A percentile compares a stretch with the other conserved stretches of the same genome.
phyloP scores from a whole-genome alignment of 2,888 invertebrate species.

The Ypsolopha sequella region DNA sequence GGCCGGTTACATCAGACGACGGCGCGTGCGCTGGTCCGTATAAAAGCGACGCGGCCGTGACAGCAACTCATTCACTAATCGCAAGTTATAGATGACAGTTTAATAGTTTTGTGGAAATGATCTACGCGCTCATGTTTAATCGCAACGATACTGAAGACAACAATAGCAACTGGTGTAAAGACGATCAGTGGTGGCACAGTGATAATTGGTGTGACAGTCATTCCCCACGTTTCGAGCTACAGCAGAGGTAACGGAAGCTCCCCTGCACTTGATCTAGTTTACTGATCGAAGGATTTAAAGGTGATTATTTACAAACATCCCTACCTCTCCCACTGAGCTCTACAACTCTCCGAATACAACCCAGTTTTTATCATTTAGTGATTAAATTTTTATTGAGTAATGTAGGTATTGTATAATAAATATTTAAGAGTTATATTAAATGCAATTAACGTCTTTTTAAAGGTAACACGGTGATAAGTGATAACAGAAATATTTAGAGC shows the following conservation, averaged over 20 bases:
- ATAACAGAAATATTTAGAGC: no score
- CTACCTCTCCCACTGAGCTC: no score
- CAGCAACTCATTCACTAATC: conserved; percentile 47
- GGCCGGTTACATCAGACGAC: conserved; percentile 45
- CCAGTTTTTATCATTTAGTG: no score
- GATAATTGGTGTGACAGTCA: conserved; percentile 63
- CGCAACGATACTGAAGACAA: conserved; percentile 46
- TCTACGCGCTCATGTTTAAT: conserved; percentile 59
- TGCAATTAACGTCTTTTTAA: no score
- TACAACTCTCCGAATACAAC: no score
- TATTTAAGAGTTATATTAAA: no score
- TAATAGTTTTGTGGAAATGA: conserved; percentile 61
- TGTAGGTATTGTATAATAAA: no score
- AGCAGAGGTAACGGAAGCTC: conserved; percentile 47
- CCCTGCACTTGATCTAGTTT: neutral
- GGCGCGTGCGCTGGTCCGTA: conserved; percentile 41
- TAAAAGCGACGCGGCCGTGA: conserved; percentile 30
- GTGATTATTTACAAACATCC: neutral
- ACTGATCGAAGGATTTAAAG: neutral
- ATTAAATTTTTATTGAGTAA: no score
- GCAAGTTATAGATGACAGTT: conserved; percentile 49
- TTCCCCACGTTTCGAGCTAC: conserved; percentile 58
- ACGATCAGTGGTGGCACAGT: conserved; percentile 67
- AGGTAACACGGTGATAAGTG: no score
- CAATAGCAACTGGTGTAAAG: conserved; percentile 40